phyloP scores from a whole-genome alignment of 1,140 invertebrate genomes.

The Heliothis virescens region DNA sequence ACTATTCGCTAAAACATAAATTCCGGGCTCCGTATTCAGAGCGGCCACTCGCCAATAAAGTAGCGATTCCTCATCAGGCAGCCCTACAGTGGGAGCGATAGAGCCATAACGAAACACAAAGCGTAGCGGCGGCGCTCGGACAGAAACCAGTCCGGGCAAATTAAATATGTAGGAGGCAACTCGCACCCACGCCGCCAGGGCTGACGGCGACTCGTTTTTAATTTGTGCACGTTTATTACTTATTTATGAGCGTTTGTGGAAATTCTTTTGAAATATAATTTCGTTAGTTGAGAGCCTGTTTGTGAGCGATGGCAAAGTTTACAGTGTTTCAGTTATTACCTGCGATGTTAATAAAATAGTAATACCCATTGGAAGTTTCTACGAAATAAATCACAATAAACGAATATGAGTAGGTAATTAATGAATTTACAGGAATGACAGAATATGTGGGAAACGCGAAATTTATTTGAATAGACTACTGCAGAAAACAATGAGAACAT shows the following conservation, averaged over 20 bases:
- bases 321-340: neutral
- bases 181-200: slow-evolving; percentile 77
- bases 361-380: too few relatives aligned
- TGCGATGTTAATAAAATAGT: neutral
- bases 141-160: slow-evolving; percentile 84
- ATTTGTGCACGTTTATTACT: slow-evolving; percentile 41
- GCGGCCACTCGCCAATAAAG: slow-evolving; percentile 65
- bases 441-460: too few relatives aligned
- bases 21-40: slow-evolving; percentile 40
- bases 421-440: too few relatives aligned
- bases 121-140: slow-evolving; percentile 76
- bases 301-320: neutral
- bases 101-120: slow-evolving; percentile 82
- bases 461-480: too few relatives aligned
- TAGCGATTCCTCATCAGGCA: slow-evolving; percentile 71
- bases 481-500: too few relatives aligned
- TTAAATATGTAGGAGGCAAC: slow-evolving; percentile 85
- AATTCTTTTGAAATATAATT: slow-evolving; percentile 34
- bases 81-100: slow-evolving; percentile 69
- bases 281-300: slow-evolving; percentile 10
- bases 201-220: slow-evolving; percentile 52
- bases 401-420: too few relatives aligned
- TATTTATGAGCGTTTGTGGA: slow-evolving; percentile 40
- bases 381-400: too few relatives aligned
- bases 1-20: slow-evolving; percentile 46